Conservation (phyloP, 1,140 invertebrate species). For the Pogonomyrmex barbatus region DNA sequence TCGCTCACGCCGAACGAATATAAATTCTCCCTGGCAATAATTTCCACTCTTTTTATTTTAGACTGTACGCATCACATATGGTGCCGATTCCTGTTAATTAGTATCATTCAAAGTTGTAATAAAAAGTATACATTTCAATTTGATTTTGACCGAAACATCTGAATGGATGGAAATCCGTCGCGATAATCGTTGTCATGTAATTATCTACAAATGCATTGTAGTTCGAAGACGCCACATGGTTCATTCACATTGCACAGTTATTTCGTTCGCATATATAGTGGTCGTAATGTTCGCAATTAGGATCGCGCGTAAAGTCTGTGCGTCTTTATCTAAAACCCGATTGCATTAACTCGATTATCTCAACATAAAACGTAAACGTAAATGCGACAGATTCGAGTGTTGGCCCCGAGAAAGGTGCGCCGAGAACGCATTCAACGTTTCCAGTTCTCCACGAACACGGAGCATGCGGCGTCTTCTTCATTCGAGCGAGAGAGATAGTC, state of each 20-base stretch:
- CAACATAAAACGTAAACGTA: neutral
- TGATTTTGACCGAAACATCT: neutral
- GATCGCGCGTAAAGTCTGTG: neutral
- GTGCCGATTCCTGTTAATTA: neutral
- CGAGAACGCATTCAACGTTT: constrained; percentile 5
- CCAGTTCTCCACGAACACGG: neutral
- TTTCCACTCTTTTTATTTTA: neutral
- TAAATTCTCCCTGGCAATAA: neutral
- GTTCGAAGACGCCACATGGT: neutral
- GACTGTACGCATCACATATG: neutral
- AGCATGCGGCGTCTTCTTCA: constrained; percentile 9
- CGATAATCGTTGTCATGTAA: neutral
- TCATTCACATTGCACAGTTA: constrained; percentile 2
- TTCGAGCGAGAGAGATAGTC: constrained; percentile 10
- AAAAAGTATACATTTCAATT: constrained; percentile 6
- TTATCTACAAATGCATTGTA: neutral
- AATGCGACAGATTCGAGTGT: constrained; percentile 25
- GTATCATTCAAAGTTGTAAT: neutral
- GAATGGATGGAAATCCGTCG: neutral
- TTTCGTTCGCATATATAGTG: neutral
- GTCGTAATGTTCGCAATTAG: constrained; percentile 23
- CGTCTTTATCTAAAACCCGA: neutral
- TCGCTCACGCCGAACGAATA: neutral
- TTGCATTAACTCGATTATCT: constrained; percentile 23
- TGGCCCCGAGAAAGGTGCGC: neutral